Evolutionary conservation across 2,797 vertebrate genomes (phyloP).

Genomic region (Amblyraja radiata): DNA sequence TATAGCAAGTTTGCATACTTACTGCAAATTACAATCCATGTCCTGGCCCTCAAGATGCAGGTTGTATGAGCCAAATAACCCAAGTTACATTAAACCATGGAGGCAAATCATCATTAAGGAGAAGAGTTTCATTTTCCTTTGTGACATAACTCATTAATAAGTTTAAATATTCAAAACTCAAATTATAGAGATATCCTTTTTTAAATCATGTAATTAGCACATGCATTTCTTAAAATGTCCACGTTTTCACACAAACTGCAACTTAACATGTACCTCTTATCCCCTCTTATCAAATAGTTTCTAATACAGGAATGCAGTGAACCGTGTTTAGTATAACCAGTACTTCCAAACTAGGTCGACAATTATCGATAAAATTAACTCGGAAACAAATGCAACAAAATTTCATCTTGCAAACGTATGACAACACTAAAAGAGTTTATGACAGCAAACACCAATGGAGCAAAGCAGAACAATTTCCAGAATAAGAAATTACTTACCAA

Average conservation of each 20-base stretch:
- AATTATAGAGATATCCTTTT: not conserved
- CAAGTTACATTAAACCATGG: not conserved
- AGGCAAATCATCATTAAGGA: not conserved
- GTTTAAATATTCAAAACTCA: not conserved
- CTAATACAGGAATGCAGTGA: not conserved
- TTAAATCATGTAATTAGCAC: not conserved
- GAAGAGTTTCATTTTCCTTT: not conserved
- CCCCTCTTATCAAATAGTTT: not conserved
- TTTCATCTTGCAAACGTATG: not conserved
- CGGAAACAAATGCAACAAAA: not conserved
- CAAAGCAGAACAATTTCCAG: not conserved
- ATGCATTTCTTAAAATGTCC: not conserved
- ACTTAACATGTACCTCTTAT: not conserved
- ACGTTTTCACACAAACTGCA: not conserved
- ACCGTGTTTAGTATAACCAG: not conserved
- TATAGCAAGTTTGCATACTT: not conserved
- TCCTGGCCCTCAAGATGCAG: not conserved
- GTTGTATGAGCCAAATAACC: not conserved
- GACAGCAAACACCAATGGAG: not conserved
- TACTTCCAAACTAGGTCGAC: not conserved
- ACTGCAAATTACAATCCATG: not conserved
- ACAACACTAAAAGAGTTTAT: not conserved
- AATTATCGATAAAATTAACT: not conserved
- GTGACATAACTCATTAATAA: not conserved
- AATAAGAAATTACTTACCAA: constrained; percentile 70